A percentile compares a stretch with the other conserved stretches of the same genome.
These are phyloP conservation scores for Boloria euphrosyne DNA, from an alignment of 2,888 invertebrate species.

Conservation along the genomic window DNA sequence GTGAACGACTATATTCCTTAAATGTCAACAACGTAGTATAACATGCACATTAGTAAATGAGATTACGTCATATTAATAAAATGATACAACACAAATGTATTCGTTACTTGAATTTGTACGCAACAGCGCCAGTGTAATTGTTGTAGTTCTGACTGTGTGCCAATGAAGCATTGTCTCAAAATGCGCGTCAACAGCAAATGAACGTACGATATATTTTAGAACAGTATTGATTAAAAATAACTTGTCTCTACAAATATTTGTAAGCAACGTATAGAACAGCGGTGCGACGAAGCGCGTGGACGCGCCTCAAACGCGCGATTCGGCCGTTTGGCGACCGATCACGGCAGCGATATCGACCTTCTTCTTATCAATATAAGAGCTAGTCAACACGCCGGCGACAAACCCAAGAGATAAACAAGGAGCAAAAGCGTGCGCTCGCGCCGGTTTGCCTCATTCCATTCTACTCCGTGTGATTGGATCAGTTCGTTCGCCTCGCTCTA, in stretches of 20 bases:
- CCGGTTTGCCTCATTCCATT: constrained; percentile 72
- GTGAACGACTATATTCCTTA: too few species aligned
- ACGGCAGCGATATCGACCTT: constrained; percentile 70
- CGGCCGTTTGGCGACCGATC: constrained; percentile 44
- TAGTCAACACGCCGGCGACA: constrained; percentile 52
- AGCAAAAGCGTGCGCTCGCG: constrained; percentile 81
- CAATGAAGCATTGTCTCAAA: constrained; percentile 52
- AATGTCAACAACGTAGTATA: not conserved
- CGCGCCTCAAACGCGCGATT: constrained; percentile 47
- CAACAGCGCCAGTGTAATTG: constrained; percentile 21
- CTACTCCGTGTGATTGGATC: constrained; percentile 63
- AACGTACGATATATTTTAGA: constrained; percentile 70
- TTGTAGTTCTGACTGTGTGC: constrained; percentile 30
- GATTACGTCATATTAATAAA: not conserved
- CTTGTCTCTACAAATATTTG: constrained; percentile 66
- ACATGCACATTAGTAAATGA: not conserved
- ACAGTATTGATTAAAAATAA: constrained; percentile 69
- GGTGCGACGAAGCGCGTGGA: constrained; percentile 48
- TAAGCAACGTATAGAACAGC: constrained; percentile 38
- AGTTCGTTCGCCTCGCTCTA: constrained; percentile 64
- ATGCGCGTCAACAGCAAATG: constrained; percentile 56
- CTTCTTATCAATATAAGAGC: constrained; percentile 73
- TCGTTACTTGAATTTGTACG: constrained; percentile 31
- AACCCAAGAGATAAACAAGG: constrained; percentile 70
- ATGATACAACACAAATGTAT: constrained; percentile 3